Conservation (phyloP, 2,888 invertebrate genomes). For the Cheilosia pagana region DNA sequence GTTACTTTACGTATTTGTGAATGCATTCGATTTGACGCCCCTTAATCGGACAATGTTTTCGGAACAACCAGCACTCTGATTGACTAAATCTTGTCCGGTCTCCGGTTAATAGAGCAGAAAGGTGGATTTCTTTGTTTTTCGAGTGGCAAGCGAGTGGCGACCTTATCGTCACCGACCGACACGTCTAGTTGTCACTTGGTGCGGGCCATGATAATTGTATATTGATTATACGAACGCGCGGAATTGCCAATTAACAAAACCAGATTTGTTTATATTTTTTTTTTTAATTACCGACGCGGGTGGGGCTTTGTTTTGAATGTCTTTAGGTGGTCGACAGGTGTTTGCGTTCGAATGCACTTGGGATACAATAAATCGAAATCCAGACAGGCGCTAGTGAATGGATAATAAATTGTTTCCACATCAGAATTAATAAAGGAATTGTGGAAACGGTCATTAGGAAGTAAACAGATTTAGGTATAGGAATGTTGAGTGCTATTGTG, state of each 20-base stretch:
- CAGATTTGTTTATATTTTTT: background rate
- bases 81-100: background rate
- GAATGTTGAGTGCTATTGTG: background rate
- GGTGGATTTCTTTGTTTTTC: background rate
- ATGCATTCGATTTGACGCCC: conserved; percentile 8
- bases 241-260: background rate
- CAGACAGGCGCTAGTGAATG: background rate
- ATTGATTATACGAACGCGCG: background rate
- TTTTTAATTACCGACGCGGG: background rate
- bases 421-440: background rate
- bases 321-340: background rate
- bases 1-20: background rate
- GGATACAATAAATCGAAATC: background rate
- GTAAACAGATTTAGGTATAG: background rate
- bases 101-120: conserved; percentile 3
- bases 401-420: conserved; percentile 8
- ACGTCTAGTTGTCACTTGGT: background rate
- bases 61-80: background rate
- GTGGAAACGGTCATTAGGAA: background rate
- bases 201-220: background rate
- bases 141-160: background rate
- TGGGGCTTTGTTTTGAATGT: conserved; percentile 3
- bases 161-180: too few species aligned
- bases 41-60: background rate
- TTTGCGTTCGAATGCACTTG: background rate